A percentile compares a stretch with the other conserved stretches of the same genome.
Evolutionary conservation across 1,140 invertebrate species (phyloP).

Genomic region (Drosophila kohkoa): DNA sequence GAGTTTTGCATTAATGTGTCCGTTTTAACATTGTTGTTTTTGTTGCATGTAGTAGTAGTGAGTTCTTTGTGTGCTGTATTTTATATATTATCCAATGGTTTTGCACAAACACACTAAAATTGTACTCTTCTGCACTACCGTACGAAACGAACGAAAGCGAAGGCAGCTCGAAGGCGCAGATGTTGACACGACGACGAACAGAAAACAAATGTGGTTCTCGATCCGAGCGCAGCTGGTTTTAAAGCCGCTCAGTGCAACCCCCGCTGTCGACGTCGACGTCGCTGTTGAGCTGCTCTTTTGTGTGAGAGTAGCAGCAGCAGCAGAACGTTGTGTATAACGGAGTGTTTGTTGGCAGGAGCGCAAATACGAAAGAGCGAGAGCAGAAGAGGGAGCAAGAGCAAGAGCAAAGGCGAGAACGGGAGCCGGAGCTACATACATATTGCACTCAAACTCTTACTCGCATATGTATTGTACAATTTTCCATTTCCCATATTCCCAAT

Average conservation of each 20-base stretch:
- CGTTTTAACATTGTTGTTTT: conserved; percentile 67
- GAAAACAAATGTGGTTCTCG: conserved; percentile 56
- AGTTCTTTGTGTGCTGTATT: conserved; percentile 52
- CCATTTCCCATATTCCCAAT: conserved; percentile 43
- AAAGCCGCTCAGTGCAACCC: conserved; percentile 49
- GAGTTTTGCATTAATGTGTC: conserved; percentile 60
- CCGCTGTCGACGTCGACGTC: conserved; percentile 38
- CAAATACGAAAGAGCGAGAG: conserved; percentile 29
- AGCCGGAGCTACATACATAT: conserved; percentile 41
- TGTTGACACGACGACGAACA: conserved; percentile 60
- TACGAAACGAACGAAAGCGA: conserved; percentile 20
- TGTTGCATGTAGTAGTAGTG: conserved; percentile 29
- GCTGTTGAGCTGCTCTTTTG: conserved; percentile 39
- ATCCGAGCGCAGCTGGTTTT: conserved; percentile 60
- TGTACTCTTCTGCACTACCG: conserved; percentile 43
- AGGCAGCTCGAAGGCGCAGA: conserved; percentile 57
- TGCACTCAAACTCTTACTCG: background rate
- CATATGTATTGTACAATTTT: conserved; percentile 38
- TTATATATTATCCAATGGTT: conserved; percentile 51
- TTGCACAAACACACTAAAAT: conserved; percentile 52
- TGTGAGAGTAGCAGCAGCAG: conserved; percentile 5
- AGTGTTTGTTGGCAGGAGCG: conserved; percentile 30
- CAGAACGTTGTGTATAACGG: conserved; percentile 27
- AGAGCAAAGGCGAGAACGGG: conserved; percentile 8
- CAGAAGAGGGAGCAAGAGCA: conserved; percentile 7